Evolutionary conservation across 2,888 invertebrate genomes (phyloP).

Genomic region (Carabus problematicus): DNA sequence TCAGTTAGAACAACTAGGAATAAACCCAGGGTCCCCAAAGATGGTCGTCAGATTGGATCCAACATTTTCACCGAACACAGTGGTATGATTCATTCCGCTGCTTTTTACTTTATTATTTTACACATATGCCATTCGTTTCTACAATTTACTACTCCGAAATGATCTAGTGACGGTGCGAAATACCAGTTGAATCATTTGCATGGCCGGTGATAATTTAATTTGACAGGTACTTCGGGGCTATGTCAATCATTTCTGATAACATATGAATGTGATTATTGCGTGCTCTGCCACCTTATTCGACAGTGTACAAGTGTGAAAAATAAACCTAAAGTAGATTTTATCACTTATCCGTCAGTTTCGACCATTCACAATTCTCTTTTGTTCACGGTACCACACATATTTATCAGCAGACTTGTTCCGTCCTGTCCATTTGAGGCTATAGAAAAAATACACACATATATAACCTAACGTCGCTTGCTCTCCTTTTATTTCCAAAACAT

Average conservation of each 20-base stretch:
- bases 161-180: constrained; percentile 9
- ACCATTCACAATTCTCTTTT: no score
- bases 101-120: constrained; percentile 7
- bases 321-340: constrained; percentile 6
- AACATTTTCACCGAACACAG: constrained; percentile 95
- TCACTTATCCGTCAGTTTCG: constrained; percentile 6
- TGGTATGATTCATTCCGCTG: constrained; percentile 68
- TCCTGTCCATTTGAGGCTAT: no score
- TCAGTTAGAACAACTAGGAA: constrained; percentile 77
- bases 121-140: constrained; percentile 17
- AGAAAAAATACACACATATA: no score
- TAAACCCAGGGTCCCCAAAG: constrained; percentile 79
- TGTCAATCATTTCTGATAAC: constrained; percentile 21
- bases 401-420: no score
- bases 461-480: no score
- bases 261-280: constrained; percentile 15
- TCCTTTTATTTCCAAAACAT: no score
- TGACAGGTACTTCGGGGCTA: constrained; percentile 22
- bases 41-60: constrained; percentile 83
- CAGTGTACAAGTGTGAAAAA: neutral
- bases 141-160: constrained; percentile 2
- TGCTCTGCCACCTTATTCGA: neutral
- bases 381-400: no score
- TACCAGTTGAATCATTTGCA: constrained; percentile 13
- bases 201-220: constrained; percentile 21